These are phyloP conservation scores for Loris lydekkerianus DNA, from an alignment of 2,797 vertebrate species.

Conservation along the genomic window DNA sequence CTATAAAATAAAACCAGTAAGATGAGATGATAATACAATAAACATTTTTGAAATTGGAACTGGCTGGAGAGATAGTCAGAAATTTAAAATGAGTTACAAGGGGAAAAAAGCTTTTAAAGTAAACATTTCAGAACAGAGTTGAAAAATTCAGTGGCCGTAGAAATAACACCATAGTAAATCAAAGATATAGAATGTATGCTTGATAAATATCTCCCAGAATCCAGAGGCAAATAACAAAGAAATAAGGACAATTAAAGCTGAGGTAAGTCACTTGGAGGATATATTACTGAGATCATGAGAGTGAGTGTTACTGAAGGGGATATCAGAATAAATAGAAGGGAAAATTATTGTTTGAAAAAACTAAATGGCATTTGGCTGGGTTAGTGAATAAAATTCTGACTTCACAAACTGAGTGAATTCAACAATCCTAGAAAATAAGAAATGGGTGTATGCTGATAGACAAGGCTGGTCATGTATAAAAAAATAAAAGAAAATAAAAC, in stretches of 20 bases:
- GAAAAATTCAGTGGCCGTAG: constrained; percentile 35
- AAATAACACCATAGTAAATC: constrained; percentile 54
- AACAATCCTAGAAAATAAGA: constrained; percentile 23
- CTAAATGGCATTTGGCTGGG: background rate
- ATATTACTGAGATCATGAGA: background rate
- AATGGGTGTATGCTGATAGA: background rate
- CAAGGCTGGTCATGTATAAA: background rate
- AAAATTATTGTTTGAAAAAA: background rate
- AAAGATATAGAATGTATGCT: background rate
- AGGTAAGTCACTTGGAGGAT: background rate
- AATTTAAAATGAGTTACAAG: constrained; percentile 65
- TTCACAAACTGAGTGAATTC: constrained; percentile 28
- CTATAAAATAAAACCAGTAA: constrained; percentile 68
- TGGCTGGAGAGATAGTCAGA: constrained; percentile 55
- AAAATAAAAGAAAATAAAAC: background rate
- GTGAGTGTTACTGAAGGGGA: background rate
- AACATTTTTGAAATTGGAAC: constrained; percentile 69
- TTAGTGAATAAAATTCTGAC: constrained; percentile 20
- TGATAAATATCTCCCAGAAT: constrained; percentile 42
- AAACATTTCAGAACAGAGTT: constrained; percentile 63
- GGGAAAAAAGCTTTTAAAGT: constrained; percentile 56
- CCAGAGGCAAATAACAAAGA: background rate
- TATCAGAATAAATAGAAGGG: background rate
- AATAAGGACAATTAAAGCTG: background rate
- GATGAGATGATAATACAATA: constrained; percentile 72